These are phyloP conservation scores for Serrognathus titanus DNA, from an alignment of 2,888 invertebrate genomes.

Conservation along the genomic window DNA sequence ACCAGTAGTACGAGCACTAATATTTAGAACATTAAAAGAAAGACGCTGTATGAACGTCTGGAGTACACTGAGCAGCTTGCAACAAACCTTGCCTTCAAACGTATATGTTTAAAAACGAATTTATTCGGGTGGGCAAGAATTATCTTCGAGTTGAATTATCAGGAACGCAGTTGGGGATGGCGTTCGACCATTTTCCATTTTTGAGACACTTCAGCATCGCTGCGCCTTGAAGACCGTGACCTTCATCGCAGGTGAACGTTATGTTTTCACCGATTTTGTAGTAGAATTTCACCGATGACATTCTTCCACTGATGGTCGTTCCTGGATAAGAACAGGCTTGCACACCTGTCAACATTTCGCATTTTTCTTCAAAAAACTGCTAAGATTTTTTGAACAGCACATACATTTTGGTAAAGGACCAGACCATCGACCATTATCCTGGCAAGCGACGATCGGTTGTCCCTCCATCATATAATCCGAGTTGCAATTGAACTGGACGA, in stretches of 20 bases:
- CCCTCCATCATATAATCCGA: slow-evolving; percentile 88
- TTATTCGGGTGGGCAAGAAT: too few relatives aligned
- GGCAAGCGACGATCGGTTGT: slow-evolving; percentile 84
- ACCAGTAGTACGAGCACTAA: too few relatives aligned
- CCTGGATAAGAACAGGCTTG: slow-evolving; percentile 85
- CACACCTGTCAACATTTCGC: slow-evolving; percentile 35
- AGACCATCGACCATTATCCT: slow-evolving; percentile 84
- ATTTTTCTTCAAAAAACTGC: too few relatives aligned
- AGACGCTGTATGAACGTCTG: too few relatives aligned
- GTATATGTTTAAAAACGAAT: too few relatives aligned
- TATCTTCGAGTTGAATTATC: slow-evolving; percentile 9
- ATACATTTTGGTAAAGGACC: slow-evolving; percentile 80
- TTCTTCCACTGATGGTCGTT: slow-evolving; percentile 79
- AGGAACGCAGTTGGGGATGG: slow-evolving; percentile 69
- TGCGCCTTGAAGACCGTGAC: slow-evolving; percentile 70
- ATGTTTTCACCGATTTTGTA: slow-evolving; percentile 84
- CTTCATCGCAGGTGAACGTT: slow-evolving; percentile 78
- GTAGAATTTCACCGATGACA: slow-evolving; percentile 85
- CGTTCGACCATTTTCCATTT: slow-evolving; percentile 83
- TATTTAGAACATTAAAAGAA: too few relatives aligned
- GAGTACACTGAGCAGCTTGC: too few relatives aligned
- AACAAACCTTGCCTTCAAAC: too few relatives aligned
- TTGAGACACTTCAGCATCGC: slow-evolving; percentile 75
- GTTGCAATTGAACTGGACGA: slow-evolving; percentile 84
- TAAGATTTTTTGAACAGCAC: slow-evolving; percentile 24